phyloP scores from a whole-genome alignment of 2,888 invertebrate genomes.

The Gasteruption jaculator region DNA sequence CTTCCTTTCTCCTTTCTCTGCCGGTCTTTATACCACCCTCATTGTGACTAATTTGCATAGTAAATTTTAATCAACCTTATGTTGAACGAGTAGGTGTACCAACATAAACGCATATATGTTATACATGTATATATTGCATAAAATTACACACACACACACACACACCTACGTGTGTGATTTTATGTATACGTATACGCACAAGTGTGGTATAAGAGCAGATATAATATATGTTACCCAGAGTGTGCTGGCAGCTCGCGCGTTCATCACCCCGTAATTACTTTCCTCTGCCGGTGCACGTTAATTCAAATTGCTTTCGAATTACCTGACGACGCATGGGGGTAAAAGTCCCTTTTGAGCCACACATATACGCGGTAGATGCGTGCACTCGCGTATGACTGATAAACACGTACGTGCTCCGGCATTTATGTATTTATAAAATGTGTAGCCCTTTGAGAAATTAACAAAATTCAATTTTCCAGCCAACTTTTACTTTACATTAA shows the following conservation, averaged over 20 bases:
- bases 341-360: too few species aligned
- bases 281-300: constrained; percentile 41
- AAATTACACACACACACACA: constrained; percentile 5
- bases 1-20: constrained; percentile 10
- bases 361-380: too few species aligned
- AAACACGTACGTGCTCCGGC: too few species aligned
- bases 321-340: constrained; percentile 31
- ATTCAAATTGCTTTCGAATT: constrained; percentile 47
- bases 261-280: constrained; percentile 42
- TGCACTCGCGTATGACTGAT: too few species aligned
- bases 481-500: too few species aligned
- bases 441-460: too few species aligned
- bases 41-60: constrained; percentile 43
- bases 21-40: constrained; percentile 19
- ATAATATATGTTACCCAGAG: constrained; percentile 18
- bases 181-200: constrained; percentile 12
- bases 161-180: constrained; percentile 20
- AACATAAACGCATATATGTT: constrained; percentile 4
- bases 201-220: constrained; percentile 8
- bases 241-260: constrained; percentile 25
- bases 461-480: too few species aligned
- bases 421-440: too few species aligned
- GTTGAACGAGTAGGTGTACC: constrained; percentile 23
- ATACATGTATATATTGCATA: neutral
- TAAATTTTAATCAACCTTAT: constrained; percentile 39